Conservation (phyloP, 2,113 vertebrate genomes). For the Martes martes region DNA sequence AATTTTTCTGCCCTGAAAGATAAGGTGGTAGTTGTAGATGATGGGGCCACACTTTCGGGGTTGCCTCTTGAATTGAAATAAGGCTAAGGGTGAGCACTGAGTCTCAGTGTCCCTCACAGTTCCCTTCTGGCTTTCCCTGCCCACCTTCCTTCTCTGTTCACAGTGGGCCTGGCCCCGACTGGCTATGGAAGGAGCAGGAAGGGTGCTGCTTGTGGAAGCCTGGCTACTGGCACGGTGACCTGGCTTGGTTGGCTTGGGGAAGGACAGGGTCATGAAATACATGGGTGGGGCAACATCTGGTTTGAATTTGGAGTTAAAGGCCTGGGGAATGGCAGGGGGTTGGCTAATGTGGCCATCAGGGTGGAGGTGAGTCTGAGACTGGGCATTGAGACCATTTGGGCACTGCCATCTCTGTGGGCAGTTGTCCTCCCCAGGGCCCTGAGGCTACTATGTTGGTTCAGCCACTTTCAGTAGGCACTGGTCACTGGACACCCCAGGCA, state of each 20-base stretch:
- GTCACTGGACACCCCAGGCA: not conserved
- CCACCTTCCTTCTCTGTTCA: not conserved
- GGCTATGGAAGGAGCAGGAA: not conserved
- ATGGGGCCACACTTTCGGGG: not conserved
- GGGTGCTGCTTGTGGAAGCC: not conserved
- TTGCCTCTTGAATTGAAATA: not conserved
- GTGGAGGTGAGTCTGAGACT: not conserved
- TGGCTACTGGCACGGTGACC: fast-evolving
- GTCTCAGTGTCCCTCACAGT: not conserved
- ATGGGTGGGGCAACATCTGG: not conserved
- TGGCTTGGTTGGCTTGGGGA: not conserved
- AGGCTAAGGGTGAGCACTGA: not conserved
- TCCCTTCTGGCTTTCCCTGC: not conserved
- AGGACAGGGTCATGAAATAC: not conserved
- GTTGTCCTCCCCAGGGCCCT: not conserved
- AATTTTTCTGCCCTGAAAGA: not conserved
- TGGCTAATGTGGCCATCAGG: not conserved
- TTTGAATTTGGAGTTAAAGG: not conserved
- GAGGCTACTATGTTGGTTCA: not conserved
- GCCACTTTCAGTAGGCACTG: not conserved
- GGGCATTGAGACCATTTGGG: not conserved
- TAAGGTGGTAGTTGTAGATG: not conserved
- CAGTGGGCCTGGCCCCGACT: not conserved
- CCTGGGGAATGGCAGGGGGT: too few relatives aligned
- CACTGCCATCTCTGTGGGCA: not conserved